Evolutionary conservation across 2,797 vertebrate genomes (phyloP), one percentile per base, ranked within the genome.

Genomic region (Rhabdophis nuchalis): DNA sequence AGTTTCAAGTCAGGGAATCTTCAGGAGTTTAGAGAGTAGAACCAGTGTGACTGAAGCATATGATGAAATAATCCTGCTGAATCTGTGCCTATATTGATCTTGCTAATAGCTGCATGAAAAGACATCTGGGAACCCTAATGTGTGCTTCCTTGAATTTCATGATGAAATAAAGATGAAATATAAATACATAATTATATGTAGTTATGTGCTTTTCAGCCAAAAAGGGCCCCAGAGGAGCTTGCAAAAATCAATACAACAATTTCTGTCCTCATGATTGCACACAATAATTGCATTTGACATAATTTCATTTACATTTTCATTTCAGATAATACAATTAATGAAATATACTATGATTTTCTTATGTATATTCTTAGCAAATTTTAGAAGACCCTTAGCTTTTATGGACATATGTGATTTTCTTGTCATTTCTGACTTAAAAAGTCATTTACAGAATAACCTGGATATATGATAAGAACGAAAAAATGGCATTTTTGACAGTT

Each of bases 381-480:
- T 82, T 82, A 77, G 32, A 41, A 41, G 3, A 36, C 18, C 3
- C 18, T 77, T 77, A 82, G 72, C 0, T 46, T 46, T 46, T 46
- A 82, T 25, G 10, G 72, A 41, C 36, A 2, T 25, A 25, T 82
- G 20, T 25, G 10, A 46, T 20, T 25, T 41, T 1, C 0, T 85
- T 6, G 85, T 60, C 32, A 32, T 23, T 14, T 23, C 32, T 27
- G 18, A 56, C 72, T 82, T 72, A 89, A 85, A 88, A 93, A 77
- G 3, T 12, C 1, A 87, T 87, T 94, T 93, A 87, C 57, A 86
- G 12, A 87, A 52, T 91, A 54, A 94, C 58, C 27, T 18, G 41
- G 93, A 94, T 89, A 85, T 3, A 46, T 32, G 53, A 20, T 4
- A 68, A 23, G 32, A 60, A 54, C 9, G 54, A 92, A 89, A 89